Conservation (phyloP, 1,140 invertebrate genomes). For the Anastrepha obliqua region DNA sequence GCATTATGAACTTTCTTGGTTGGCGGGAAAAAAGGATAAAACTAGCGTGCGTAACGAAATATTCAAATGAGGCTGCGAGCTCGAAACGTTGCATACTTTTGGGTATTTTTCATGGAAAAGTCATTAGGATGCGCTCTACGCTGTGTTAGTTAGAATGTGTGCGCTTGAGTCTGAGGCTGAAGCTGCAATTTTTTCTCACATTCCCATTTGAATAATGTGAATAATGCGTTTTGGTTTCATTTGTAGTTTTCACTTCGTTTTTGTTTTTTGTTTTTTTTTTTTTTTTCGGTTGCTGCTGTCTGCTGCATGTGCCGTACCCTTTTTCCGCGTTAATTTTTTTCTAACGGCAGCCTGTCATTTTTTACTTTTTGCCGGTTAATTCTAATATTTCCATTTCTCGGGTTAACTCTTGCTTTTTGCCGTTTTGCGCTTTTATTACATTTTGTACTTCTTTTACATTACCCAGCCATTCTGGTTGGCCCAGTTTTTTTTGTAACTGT, state of each 20-base stretch:
- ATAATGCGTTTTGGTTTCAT: conserved; percentile 31
- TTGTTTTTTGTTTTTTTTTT: conserved; percentile 19
- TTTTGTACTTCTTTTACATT: neutral
- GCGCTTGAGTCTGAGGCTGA: neutral
- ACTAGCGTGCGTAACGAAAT: conserved; percentile 12
- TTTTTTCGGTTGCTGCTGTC: neutral
- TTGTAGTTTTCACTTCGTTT: conserved; percentile 2
- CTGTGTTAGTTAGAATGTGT: neutral
- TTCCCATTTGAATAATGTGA: conserved; percentile 48
- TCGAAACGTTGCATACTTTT: conserved; percentile 49
- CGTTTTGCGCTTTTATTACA: neutral
- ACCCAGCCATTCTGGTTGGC: neutral
- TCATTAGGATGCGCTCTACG: conserved; percentile 48
- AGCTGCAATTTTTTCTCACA: conserved; percentile 48
- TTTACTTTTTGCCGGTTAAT: conserved; percentile 22
- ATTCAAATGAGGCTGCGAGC: conserved; percentile 39
- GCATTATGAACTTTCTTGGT: neutral
- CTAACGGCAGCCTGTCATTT: conserved; percentile 27
- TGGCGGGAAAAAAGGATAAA: conserved; percentile 48
- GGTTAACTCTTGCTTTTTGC: conserved; percentile 3
- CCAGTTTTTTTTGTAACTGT: neutral
- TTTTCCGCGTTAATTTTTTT: conserved; percentile 27
- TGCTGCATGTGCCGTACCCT: neutral
- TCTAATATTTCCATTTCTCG: conserved; percentile 5
- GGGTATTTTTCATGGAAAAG: conserved; percentile 53